A percentile compares a stretch with the other conserved stretches of the same genome.
These are phyloP conservation scores for Brevimyrus niger DNA, from an alignment of 2,113 vertebrate genomes.

Conservation along the genomic window DNA sequence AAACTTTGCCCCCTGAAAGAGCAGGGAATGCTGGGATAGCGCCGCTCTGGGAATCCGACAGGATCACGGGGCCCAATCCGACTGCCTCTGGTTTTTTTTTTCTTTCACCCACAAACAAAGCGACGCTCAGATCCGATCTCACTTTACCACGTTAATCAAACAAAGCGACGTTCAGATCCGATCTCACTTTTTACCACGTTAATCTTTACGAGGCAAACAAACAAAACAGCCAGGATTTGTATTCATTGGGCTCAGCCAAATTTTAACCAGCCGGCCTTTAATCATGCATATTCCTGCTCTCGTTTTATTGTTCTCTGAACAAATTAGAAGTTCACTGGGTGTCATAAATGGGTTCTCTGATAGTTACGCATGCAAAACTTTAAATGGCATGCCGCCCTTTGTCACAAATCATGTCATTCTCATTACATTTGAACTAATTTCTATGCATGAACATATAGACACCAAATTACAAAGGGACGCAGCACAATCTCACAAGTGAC, in stretches of 20 bases:
- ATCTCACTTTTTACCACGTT: conserved; percentile 26
- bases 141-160: conserved; percentile 18
- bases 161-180: conserved; percentile 24
- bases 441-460: background rate
- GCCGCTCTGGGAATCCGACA: conserved; percentile 50
- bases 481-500: background rate
- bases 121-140: conserved; percentile 27
- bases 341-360: background rate
- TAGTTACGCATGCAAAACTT: background rate
- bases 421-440: background rate
- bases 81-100: background rate
- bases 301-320: background rate
- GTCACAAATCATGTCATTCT: background rate
- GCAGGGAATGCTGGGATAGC: conserved; percentile 51
- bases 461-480: background rate
- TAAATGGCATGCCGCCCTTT: background rate
- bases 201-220: background rate
- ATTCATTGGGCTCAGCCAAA: background rate
- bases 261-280: background rate
- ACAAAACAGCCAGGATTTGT: background rate
- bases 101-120: conserved; percentile 34
- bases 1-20: conserved; percentile 63
- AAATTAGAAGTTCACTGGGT: background rate
- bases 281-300: background rate
- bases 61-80: conserved; percentile 28